phyloP scores from a whole-genome alignment of 2,113 vertebrate genomes.

The Rhinolophus sinicus region DNA sequence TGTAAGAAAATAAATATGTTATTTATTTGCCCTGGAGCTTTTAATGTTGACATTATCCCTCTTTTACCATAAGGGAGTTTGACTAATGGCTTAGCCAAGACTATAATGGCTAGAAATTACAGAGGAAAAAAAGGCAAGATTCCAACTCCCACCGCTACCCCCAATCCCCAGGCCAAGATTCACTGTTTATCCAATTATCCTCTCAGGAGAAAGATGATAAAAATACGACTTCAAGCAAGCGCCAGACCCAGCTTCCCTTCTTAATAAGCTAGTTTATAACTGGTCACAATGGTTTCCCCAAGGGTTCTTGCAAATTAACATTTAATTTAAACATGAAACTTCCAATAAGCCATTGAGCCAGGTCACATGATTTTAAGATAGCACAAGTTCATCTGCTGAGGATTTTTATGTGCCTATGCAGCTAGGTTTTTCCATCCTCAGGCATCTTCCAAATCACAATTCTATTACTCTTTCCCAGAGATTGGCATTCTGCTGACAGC shows the following conservation, averaged over 20 bases:
- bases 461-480: background rate
- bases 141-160: background rate
- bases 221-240: conserved; percentile 25
- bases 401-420: background rate
- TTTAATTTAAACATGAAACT: conserved; percentile 53
- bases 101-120: conserved; percentile 1
- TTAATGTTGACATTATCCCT: conserved; percentile 23
- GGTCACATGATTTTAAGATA: background rate
- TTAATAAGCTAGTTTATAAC: conserved; percentile 40
- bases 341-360: background rate
- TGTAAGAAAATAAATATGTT: conserved; percentile 48
- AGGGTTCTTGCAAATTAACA: conserved; percentile 47
- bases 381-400: background rate
- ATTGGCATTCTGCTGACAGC: background rate
- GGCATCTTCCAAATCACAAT: background rate
- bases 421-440: background rate
- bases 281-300: conserved; percentile 46
- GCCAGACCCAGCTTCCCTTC: background rate
- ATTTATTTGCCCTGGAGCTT: conserved; percentile 53
- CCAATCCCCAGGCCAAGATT: background rate
- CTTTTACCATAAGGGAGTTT: conserved; percentile 17
- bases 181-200: background rate
- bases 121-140: background rate
- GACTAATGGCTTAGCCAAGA: background rate
- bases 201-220: background rate